phyloP scores from a whole-genome alignment of 2,797 vertebrate species.

The Mus minutoides region DNA sequence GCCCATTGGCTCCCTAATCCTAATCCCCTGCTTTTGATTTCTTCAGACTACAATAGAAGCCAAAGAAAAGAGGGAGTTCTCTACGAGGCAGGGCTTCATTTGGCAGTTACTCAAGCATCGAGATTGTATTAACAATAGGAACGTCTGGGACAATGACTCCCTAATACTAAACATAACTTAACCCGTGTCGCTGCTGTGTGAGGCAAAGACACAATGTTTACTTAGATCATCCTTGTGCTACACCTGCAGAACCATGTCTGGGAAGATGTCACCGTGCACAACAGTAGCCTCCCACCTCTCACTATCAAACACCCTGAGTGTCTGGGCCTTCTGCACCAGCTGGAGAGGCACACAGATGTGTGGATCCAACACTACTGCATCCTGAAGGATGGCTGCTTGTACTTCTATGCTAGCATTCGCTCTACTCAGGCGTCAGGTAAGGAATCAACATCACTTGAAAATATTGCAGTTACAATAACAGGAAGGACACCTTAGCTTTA shows the following conservation, averaged over 20 bases:
- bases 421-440: slow-evolving; percentile 93
- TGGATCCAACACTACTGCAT: slow-evolving; percentile 94
- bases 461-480: neutral
- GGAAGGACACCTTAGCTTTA: neutral
- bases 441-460: neutral
- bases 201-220: neutral
- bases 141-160: neutral
- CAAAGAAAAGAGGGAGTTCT: slow-evolving; percentile 8
- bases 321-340: slow-evolving; percentile 93
- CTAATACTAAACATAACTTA: neutral
- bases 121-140: neutral
- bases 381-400: slow-evolving; percentile 94
- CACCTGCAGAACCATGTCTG: slow-evolving; percentile 93
- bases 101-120: neutral
- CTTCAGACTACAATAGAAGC: neutral
- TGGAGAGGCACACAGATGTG: slow-evolving; percentile 89
- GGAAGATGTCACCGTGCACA: slow-evolving; percentile 95
- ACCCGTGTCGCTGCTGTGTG: neutral
- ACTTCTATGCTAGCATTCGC: slow-evolving; percentile 92
- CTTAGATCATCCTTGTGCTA: neutral
- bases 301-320: slow-evolving; percentile 95
- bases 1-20: slow-evolving; percentile 18
- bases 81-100: neutral
- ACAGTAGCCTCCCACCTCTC: slow-evolving; percentile 93
- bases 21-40: neutral